Base-by-base conservation (phyloP, 1,140 invertebrate species). In the Antheraea mylitta region DNA sequence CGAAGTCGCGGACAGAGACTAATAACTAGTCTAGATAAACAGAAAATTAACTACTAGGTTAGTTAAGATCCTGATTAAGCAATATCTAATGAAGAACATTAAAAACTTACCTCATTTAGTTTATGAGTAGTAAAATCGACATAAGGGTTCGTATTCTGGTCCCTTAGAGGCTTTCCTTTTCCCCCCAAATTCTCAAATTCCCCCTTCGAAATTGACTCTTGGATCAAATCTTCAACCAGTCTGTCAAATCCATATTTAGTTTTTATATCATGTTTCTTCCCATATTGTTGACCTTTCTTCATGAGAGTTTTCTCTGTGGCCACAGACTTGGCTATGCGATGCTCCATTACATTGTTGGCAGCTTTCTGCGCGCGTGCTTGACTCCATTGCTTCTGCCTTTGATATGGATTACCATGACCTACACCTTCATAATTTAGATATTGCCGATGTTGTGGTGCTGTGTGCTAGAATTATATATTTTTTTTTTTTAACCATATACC, bases 111-210 rank as follows among this genome's bases (percentile, higher is more conserved):
- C 93, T 98, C 95, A 93, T 98, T 98, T 6, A 98, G 86, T 90
- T 98, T 98, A 83, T 98, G 96, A 0, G 97, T 98, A 10, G 96
- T 95, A 87, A 96, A 96, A 91, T 98, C 97, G 7, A 98, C 95
- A 86, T 97, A 96, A 7, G 97, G 97, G 93, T 97, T 98, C 70
- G 91, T 89, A 73, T 94, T 94, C 67, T 94, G 93, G 58, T 94
- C 83, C 60, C 94, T 90, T 66, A 98, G 87, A 0, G 97, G 97
- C 86, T 98, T 98, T 42, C 97, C 97, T 69, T 93, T 93, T 3
- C 97, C 96, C 62, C 94, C 93, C 10, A 98, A 86, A 90, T 98
- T 97, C 74, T 95, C 95, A 89, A 98, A 98, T 80, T 98, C 96
- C 0, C 97, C 97, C 86, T 95, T 95, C 8, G 95, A 95, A 94